phyloP scores from a whole-genome alignment of 2,797 vertebrate species.

The Carduelis carduelis region DNA sequence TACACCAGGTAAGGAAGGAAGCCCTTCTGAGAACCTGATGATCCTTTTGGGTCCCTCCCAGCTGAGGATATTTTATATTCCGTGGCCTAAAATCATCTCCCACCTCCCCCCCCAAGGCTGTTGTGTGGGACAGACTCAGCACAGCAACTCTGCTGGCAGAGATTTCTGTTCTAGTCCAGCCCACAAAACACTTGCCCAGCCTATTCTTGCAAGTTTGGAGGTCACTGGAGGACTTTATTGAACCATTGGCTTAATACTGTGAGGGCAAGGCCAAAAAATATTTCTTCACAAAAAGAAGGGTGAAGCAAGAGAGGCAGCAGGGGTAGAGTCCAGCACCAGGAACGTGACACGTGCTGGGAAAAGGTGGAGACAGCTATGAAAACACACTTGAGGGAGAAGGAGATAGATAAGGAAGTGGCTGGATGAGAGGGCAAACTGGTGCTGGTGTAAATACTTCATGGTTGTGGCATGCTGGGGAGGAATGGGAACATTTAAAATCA shows the following conservation, averaged over 20 bases:
- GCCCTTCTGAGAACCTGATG: accelerated
- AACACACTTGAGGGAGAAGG: neutral
- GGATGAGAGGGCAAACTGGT: neutral
- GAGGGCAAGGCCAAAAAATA: neutral
- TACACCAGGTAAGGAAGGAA: neutral
- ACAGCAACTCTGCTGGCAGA: neutral
- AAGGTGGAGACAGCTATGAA: neutral
- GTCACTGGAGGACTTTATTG: neutral
- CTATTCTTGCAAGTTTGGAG: neutral
- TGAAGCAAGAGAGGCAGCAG: neutral
- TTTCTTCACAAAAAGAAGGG: neutral
- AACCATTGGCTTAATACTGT: accelerated
- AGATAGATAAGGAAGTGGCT: neutral
- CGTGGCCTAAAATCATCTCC: neutral
- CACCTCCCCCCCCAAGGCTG: neutral
- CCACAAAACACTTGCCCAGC: neutral
- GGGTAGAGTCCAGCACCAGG: neutral
- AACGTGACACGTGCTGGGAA: neutral
- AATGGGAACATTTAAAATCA: neutral
- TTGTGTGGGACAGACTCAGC: neutral
- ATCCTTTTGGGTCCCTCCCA: neutral
- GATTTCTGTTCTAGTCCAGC: neutral
- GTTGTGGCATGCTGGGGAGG: neutral
- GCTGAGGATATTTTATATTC: neutral
- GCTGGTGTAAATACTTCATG: neutral